Evolutionary conservation across 1,140 invertebrate genomes (phyloP).

Genomic region (Trinorchestia longiramus): DNA sequence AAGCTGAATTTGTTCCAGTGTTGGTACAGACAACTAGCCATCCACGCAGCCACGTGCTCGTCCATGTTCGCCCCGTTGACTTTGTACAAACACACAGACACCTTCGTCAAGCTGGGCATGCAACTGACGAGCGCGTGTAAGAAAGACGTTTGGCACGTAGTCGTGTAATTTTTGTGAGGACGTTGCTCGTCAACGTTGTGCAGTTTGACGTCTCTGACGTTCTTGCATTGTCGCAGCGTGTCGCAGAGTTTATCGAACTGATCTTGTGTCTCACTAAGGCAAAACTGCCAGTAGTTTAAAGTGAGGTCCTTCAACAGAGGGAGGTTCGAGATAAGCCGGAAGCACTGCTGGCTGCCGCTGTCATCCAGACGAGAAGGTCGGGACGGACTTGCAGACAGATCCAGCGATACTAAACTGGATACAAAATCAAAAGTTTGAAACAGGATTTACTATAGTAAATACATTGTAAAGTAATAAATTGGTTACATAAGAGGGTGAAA

Average conservation of each 20-base stretch:
- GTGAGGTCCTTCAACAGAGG: slow-evolving; percentile 59
- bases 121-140: slow-evolving; percentile 62
- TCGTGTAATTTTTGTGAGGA: slow-evolving; percentile 5
- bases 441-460: too few relatives aligned
- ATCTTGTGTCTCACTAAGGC: slow-evolving; percentile 58
- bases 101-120: slow-evolving; percentile 56
- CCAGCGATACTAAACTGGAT: slow-evolving; percentile 59
- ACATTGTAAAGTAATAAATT: too few relatives aligned
- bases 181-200: slow-evolving; percentile 61
- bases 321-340: slow-evolving; percentile 59
- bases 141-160: slow-evolving; percentile 58
- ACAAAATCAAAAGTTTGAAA: not conserved
- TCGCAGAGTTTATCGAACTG: slow-evolving; percentile 53
- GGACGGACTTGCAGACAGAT: slow-evolving; percentile 58
- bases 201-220: slow-evolving; percentile 56
- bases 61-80: slow-evolving; percentile 58
- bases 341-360: slow-evolving; percentile 56
- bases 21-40: slow-evolving; percentile 61
- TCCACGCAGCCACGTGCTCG: slow-evolving; percentile 48
- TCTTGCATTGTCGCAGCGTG: slow-evolving; percentile 58
- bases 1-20: slow-evolving; percentile 61
- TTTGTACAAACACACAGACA: slow-evolving; percentile 64
- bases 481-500: too few relatives aligned
- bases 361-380: slow-evolving; percentile 59
- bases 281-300: slow-evolving; percentile 63